Conservation (phyloP, 2,888 invertebrate species). For the Leptopilina syphax region DNA sequence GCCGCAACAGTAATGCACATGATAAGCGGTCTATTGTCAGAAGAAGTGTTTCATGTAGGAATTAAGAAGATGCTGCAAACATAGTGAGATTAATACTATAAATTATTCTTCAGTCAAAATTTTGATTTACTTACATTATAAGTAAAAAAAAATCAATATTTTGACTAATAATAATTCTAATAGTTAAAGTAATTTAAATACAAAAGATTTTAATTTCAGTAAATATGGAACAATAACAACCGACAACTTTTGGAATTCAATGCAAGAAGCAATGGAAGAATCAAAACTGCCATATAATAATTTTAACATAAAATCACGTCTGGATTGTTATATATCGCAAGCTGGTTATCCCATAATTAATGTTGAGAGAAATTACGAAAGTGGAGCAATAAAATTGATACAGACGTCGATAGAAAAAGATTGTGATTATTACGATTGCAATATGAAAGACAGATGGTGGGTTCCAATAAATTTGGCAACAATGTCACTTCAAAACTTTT, state of each 20-base stretch:
- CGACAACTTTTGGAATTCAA: slow-evolving; percentile 76
- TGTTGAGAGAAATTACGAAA: slow-evolving; percentile 78
- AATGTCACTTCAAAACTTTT: slow-evolving; percentile 48
- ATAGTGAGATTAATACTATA: slow-evolving; percentile 61
- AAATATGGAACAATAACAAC: slow-evolving; percentile 75
- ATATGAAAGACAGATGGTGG: slow-evolving; percentile 59
- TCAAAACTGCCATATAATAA: slow-evolving; percentile 63
- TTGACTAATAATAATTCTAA: neutral
- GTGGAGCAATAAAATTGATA: slow-evolving; percentile 76
- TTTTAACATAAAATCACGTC: slow-evolving; percentile 71
- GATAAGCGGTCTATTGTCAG: slow-evolving; percentile 78
- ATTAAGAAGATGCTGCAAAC: slow-evolving; percentile 60
- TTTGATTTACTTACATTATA: too few relatives aligned
- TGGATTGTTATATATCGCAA: slow-evolving; percentile 82
- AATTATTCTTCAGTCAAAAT: too few relatives aligned
- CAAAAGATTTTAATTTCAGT: slow-evolving; percentile 42
- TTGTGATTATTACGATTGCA: neutral
- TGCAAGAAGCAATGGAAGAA: slow-evolving; percentile 51
- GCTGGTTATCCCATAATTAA: slow-evolving; percentile 82
- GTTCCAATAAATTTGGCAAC: slow-evolving; percentile 66
- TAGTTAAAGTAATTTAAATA: neutral
- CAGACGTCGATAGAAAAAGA: slow-evolving; percentile 71
- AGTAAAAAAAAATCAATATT: neutral
- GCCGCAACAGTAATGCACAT: slow-evolving; percentile 79
- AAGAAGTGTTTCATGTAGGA: slow-evolving; percentile 76